These are phyloP conservation scores for Megalopta genalis DNA, from an alignment of 1,140 invertebrate species.

Conservation along the genomic window DNA sequence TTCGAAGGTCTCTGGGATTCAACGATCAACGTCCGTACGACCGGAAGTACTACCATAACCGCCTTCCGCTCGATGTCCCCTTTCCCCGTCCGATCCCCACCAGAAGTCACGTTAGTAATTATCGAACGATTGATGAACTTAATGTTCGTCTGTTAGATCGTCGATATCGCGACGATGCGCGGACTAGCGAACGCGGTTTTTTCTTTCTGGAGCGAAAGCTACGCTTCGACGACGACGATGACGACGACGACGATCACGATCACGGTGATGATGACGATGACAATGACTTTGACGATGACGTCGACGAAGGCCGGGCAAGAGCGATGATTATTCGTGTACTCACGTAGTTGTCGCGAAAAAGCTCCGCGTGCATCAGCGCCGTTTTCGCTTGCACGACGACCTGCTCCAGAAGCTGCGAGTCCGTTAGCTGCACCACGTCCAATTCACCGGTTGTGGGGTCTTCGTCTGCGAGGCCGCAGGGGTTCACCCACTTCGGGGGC, in stretches of 20 bases:
- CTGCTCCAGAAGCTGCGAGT: conserved; percentile 75
- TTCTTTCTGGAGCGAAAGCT: neutral
- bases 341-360: conserved; percentile 80
- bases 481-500: conserved; percentile 80
- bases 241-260: neutral
- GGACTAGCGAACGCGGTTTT: neutral
- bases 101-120: conserved; percentile 56
- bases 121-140: conserved; percentile 56
- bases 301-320: neutral
- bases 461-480: conserved; percentile 77
- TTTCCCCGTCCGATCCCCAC: conserved; percentile 38
- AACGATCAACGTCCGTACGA: conserved; percentile 63
- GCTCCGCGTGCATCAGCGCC: conserved; percentile 76
- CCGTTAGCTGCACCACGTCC: conserved; percentile 71
- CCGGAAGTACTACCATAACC: conserved; percentile 71
- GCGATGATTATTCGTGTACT: conserved; percentile 75
- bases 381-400: conserved; percentile 79
- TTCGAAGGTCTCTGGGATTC: conserved; percentile 56
- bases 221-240: too few species aligned
- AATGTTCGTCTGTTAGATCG: conserved; percentile 31
- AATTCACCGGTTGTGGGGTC: conserved; percentile 67
- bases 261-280: neutral
- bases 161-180: neutral
- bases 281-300: too few species aligned
- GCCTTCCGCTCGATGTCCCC: conserved; percentile 65